Percentiles rank a stretch among this genome's conserved stretches.
phyloP scores from a whole-genome alignment of 37 sponge, comb jelly and placozoan genomes.

The Petrosia ficiformis region DNA sequence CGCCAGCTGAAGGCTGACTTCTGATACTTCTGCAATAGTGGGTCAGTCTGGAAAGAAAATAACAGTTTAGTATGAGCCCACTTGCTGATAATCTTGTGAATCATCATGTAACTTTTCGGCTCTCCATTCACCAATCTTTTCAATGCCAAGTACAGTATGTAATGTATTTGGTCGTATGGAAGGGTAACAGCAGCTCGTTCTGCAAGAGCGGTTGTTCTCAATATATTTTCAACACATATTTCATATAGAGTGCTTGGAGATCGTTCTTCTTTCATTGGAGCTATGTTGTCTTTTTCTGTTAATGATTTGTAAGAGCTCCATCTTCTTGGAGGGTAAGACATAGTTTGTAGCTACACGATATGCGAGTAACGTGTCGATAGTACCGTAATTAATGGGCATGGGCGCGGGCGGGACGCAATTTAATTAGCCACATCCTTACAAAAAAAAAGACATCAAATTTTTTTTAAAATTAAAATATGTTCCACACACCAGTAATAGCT shows the following conservation, averaged over 20 bases:
- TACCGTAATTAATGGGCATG: too few species aligned
- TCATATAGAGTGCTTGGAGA: neutral
- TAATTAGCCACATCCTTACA: too few species aligned
- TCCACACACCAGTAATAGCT: conserved; percentile 17
- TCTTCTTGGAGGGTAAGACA: too few species aligned
- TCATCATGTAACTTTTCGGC: neutral
- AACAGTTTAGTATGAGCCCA: conserved; percentile 7
- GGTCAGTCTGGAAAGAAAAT: neutral
- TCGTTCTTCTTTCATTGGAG: too few species aligned
- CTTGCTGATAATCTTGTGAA: neutral
- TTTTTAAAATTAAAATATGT: conserved; percentile 12
- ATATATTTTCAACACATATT: neutral
- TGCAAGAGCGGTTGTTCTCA: neutral
- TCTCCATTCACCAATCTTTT: neutral
- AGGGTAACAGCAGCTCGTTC: neutral
- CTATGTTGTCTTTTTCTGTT: too few species aligned
- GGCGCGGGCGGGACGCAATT: too few species aligned
- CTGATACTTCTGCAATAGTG: neutral
- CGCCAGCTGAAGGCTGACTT: neutral
- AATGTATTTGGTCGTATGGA: neutral
- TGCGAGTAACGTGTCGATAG: too few species aligned
- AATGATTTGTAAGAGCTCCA: too few species aligned
- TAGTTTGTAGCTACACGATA: too few species aligned
- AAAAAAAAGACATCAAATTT: neutral
- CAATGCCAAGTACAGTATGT: conserved; percentile 12